Percentiles rank a stretch among this genome's conserved stretches.
Evolutionary conservation across 1,140 invertebrate genomes (phyloP).

Genomic region (Heliconius nattereri): DNA sequence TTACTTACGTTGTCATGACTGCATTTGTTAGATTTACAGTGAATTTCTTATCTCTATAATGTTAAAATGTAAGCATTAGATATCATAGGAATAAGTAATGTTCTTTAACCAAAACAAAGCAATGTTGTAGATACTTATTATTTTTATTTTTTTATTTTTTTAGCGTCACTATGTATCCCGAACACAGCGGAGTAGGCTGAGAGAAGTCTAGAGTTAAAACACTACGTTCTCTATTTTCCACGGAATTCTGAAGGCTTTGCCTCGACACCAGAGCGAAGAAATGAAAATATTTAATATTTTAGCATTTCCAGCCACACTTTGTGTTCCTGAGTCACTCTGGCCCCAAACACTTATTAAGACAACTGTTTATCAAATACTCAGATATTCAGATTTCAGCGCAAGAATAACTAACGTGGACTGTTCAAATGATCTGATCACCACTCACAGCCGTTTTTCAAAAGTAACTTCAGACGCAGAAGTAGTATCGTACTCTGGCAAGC

Average conservation of each 20-base stretch:
- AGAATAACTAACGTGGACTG: constrained; percentile 10
- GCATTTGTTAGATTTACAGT: constrained; percentile 29
- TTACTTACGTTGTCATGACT: constrained; percentile 39
- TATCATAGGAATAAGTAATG: not conserved
- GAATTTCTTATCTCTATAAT: not conserved
- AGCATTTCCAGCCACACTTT: too few species aligned
- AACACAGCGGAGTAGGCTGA: too few species aligned
- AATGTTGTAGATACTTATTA: not conserved
- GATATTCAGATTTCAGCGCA: constrained; percentile 12
- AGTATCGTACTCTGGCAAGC: constrained; percentile 32
- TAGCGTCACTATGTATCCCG: too few species aligned
- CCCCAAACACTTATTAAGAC: not conserved
- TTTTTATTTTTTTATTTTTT: too few species aligned
- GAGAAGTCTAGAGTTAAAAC: too few species aligned
- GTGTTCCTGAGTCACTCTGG: too few species aligned
- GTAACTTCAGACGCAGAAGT: not conserved
- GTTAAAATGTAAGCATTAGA: not conserved
- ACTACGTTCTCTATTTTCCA: too few species aligned
- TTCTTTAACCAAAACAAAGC: not conserved
- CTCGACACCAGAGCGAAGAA: too few species aligned
- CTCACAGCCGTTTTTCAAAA: constrained; percentile 58
- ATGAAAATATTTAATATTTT: too few species aligned
- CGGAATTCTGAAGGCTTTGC: too few species aligned
- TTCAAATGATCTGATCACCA: constrained; percentile 34
- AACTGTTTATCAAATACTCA: not conserved